A percentile compares a stretch with the other conserved stretches of the same genome.
Conservation (phyloP, 2,113 vertebrate genomes). For the Oxyura jamaicensis region DNA sequence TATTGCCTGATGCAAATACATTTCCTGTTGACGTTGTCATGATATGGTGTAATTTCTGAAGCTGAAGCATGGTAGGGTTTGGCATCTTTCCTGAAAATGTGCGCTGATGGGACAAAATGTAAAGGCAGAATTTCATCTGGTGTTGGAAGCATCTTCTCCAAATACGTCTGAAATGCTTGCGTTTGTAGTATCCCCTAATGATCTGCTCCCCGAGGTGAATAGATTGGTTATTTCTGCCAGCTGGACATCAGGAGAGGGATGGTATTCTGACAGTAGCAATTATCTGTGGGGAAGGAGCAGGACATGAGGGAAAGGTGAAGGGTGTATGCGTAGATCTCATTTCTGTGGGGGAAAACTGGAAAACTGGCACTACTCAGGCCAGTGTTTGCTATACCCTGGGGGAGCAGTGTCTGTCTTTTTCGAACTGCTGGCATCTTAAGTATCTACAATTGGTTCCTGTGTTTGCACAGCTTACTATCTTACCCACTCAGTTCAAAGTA, state of each 20-base stretch:
- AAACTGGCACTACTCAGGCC: not conserved
- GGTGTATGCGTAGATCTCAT: not conserved
- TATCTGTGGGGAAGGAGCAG: not conserved
- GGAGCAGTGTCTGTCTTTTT: not conserved
- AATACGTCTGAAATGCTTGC: not conserved
- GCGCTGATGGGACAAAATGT: not conserved
- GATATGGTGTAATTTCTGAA: slow-evolving; percentile 47
- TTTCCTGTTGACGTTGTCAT: slow-evolving; percentile 60
- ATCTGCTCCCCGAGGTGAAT: not conserved
- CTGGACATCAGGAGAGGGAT: rapidly evolving
- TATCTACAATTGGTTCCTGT: slow-evolving; percentile 40
- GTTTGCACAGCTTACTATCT: not conserved
- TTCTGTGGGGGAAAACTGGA: not conserved
- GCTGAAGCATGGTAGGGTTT: not conserved
- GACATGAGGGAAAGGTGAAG: not conserved
- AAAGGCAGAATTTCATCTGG: not conserved
- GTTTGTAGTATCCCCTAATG: not conserved
- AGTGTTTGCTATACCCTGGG: not conserved
- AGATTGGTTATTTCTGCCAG: not conserved
- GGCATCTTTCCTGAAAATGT: slow-evolving; percentile 17
- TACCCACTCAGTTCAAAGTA: slow-evolving; percentile 45
- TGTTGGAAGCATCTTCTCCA: not conserved
- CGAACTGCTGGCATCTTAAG: slow-evolving; percentile 1
- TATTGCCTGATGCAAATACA: slow-evolving; percentile 35
- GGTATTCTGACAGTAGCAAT: not conserved